phyloP scores from a whole-genome alignment of 37 sponge, comb jelly and placozoan species.

The Aplysina aerophoba region DNA sequence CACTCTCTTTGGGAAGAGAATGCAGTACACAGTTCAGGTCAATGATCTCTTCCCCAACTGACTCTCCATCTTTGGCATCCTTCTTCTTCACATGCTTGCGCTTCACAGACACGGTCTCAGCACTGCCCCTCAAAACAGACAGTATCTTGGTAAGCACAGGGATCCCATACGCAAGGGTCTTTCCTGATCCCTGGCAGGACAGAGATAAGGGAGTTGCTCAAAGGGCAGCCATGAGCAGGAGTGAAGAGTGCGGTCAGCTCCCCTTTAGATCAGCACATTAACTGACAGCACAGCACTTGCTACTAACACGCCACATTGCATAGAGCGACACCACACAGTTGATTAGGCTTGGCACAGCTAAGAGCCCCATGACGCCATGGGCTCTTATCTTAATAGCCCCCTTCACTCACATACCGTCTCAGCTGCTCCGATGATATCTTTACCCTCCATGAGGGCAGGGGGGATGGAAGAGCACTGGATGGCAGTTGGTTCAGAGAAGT shows the following conservation, averaged over 20 bases:
- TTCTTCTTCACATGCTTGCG: background rate
- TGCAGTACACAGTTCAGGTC: slow-evolving; percentile 57
- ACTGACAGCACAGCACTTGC: too few relatives aligned
- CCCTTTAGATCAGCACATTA: too few relatives aligned
- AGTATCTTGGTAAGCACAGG: slow-evolving; percentile 86
- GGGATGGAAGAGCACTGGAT: slow-evolving; percentile 87
- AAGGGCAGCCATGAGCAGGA: too few relatives aligned
- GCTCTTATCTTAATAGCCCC: too few relatives aligned
- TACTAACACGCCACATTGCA: background rate
- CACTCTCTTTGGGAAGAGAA: background rate
- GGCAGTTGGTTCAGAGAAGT: slow-evolving; percentile 83
- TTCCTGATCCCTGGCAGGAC: slow-evolving; percentile 82
- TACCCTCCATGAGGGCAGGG: slow-evolving; percentile 48
- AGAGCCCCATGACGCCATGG: too few relatives aligned
- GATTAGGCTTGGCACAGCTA: background rate
- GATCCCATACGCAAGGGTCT: slow-evolving; percentile 92
- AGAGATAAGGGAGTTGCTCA: too few relatives aligned
- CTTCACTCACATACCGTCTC: slow-evolving; percentile 82
- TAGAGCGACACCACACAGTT: background rate
- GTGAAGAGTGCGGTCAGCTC: too few relatives aligned
- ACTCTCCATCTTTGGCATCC: background rate
- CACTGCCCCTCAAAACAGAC: background rate
- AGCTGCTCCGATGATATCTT: slow-evolving; percentile 96
- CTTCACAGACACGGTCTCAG: background rate
- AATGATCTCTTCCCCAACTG: slow-evolving; percentile 9